Percentiles rank a stretch among this genome's conserved stretches.
Evolutionary conservation across 2,888 invertebrate species (phyloP).

Genomic region (Acrocyrtus sp.): DNA sequence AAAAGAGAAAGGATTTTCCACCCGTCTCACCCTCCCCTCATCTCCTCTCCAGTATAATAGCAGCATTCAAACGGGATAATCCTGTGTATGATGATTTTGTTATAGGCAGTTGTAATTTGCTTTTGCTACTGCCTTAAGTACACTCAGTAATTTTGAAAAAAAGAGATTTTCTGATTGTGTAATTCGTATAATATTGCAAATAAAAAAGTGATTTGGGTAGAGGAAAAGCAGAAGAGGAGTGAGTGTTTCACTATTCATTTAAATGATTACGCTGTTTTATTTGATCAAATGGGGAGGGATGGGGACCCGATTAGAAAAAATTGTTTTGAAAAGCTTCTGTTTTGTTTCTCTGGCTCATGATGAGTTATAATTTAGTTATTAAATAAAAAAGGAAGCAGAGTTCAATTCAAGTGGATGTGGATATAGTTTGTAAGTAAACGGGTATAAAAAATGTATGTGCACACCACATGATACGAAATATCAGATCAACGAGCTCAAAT

Average conservation of each 20-base stretch:
- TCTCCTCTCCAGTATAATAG: neutral
- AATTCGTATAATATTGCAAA: neutral
- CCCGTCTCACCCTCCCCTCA: neutral
- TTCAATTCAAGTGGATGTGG: neutral
- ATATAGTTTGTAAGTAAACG: no score
- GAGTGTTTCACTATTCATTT: conserved; percentile 23
- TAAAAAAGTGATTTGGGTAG: no score
- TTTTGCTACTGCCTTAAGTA: neutral
- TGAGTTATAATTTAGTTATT: conserved; percentile 12
- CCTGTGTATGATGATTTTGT: no score
- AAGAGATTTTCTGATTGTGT: neutral
- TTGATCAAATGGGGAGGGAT: no score
- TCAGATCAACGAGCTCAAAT: conserved; percentile 12
- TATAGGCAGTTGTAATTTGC: no score
- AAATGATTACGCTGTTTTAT: no score
- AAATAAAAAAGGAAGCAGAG: neutral
- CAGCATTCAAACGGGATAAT: neutral
- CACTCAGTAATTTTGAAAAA: neutral
- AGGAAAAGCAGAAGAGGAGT: no score
- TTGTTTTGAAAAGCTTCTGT: no score
- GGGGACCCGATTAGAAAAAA: no score
- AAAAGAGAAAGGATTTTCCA: neutral
- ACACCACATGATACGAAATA: no score
- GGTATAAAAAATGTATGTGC: no score
- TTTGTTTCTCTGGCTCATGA: no score